Evolutionary conservation across 2,113 vertebrate species (phyloP).

Genomic region (Egretta garzetta): DNA sequence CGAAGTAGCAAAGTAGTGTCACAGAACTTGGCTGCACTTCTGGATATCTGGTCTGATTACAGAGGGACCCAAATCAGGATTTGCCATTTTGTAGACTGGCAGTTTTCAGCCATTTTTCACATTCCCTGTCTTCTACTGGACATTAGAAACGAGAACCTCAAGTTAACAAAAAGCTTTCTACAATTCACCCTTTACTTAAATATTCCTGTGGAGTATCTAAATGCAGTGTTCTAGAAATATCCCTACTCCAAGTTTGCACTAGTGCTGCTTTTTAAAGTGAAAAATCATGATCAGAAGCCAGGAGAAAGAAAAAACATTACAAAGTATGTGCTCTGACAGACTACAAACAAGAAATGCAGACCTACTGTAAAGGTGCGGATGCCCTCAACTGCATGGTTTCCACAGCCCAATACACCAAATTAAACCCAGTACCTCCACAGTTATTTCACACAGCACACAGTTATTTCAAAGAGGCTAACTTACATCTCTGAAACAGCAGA

Average conservation of each 20-base stretch:
- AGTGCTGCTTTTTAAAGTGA: background rate
- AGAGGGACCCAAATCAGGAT: background rate
- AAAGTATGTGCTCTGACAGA: background rate
- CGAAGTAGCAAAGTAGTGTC: background rate
- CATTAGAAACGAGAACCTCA: background rate
- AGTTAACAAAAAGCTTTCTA: background rate
- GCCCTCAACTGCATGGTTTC: background rate
- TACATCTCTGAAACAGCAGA: background rate
- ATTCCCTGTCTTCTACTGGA: background rate
- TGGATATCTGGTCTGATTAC: background rate
- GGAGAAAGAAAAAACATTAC: background rate
- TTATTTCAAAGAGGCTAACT: background rate
- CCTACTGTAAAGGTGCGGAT: background rate
- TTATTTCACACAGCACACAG: background rate
- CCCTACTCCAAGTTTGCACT: background rate
- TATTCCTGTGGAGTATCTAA: background rate
- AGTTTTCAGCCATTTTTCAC: background rate
- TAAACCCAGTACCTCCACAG: background rate
- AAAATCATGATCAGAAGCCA: background rate
- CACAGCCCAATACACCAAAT: background rate
- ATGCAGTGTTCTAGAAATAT: background rate
- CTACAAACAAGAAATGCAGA: background rate
- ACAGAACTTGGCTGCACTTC: background rate
- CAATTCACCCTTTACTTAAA: background rate
- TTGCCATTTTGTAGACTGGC: background rate